Evolutionary conservation across 2,888 invertebrate species (phyloP).

Genomic region (Latheticus oryzae): DNA sequence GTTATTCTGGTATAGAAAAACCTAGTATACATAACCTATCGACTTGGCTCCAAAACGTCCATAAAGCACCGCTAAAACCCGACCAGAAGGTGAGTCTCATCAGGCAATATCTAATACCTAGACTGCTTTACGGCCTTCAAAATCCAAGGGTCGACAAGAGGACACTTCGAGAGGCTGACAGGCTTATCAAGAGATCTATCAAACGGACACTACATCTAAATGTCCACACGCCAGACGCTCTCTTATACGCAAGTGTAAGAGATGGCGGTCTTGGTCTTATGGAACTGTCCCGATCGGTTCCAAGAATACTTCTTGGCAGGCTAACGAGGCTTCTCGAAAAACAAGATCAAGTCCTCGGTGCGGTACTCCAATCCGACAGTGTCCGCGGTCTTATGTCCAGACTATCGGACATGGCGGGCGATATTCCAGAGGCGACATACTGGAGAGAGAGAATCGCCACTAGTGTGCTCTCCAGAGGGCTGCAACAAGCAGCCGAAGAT

Average conservation of each 20-base stretch:
- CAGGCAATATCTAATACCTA: slow-evolving; percentile 56
- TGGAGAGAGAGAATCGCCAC: slow-evolving; percentile 22
- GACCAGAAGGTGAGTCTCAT: slow-evolving; percentile 59
- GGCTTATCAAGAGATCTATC: slow-evolving; percentile 4
- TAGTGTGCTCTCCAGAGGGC: slow-evolving; percentile 31
- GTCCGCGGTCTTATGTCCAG: background rate
- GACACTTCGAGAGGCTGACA: slow-evolving; percentile 14
- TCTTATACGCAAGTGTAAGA: slow-evolving; percentile 16
- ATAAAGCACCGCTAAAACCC: slow-evolving; percentile 59
- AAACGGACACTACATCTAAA: no score
- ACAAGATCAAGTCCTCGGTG: slow-evolving; percentile 25
- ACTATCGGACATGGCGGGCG: slow-evolving; percentile 14
- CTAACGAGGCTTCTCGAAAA: slow-evolving; percentile 3
- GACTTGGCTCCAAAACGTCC: background rate
- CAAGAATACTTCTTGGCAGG: slow-evolving; percentile 34
- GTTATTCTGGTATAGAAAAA: background rate
- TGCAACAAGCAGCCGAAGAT: slow-evolving; percentile 32
- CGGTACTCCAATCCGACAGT: slow-evolving; percentile 28
- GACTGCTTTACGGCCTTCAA: slow-evolving; percentile 58
- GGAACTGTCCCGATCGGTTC: slow-evolving; percentile 43
- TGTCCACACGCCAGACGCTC: slow-evolving; percentile 9
- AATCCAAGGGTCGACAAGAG: slow-evolving; percentile 47
- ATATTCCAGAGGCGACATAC: slow-evolving; percentile 2
- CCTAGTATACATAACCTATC: background rate
- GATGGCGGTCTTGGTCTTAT: slow-evolving; percentile 52